These are phyloP conservation scores for Odontamblyopus lacepedii DNA, from an alignment of 2,797 vertebrate genomes.

Conservation along the genomic window DNA sequence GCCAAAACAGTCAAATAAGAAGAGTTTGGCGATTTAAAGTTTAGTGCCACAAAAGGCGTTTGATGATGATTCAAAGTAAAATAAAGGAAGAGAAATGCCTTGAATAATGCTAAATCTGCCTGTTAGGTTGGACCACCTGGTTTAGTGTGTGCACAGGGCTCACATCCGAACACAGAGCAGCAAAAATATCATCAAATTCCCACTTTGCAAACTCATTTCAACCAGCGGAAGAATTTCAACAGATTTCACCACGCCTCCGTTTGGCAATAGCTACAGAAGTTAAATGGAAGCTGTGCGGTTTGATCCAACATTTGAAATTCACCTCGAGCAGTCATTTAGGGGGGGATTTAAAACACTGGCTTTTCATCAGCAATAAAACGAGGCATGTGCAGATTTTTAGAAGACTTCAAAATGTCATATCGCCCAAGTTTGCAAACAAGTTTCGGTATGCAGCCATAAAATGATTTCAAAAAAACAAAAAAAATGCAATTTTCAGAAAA, in stretches of 20 bases:
- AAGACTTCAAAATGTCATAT: neutral
- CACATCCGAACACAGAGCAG: conserved; percentile 31
- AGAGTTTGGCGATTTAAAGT: neutral
- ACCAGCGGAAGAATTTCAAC: conserved; percentile 8
- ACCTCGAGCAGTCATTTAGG: conserved; percentile 10
- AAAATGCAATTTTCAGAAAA: no score
- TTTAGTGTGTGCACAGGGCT: conserved; percentile 47
- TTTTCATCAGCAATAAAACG: conserved; percentile 21
- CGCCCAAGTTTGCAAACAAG: neutral
- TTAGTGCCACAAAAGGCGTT: neutral
- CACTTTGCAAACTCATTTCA: conserved; percentile 17
- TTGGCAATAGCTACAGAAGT: conserved; percentile 2
- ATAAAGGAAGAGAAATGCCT: conserved; percentile 38
- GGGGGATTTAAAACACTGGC: conserved; percentile 3
- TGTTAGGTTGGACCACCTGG: conserved; percentile 51
- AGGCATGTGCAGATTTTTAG: neutral
- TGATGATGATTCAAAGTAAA: conserved; percentile 32
- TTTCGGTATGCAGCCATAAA: neutral
- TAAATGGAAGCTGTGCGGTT: conserved; percentile 14
- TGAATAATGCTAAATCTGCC: conserved; percentile 23
- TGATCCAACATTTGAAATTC: conserved; percentile 14
- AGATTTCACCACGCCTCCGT: conserved; percentile 2
- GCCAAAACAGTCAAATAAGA: neutral
- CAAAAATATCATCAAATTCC: conserved; percentile 15
- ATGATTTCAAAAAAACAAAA: no score